phyloP scores from a whole-genome alignment of 2,797 vertebrate species.

The Onychomys torridus region DNA sequence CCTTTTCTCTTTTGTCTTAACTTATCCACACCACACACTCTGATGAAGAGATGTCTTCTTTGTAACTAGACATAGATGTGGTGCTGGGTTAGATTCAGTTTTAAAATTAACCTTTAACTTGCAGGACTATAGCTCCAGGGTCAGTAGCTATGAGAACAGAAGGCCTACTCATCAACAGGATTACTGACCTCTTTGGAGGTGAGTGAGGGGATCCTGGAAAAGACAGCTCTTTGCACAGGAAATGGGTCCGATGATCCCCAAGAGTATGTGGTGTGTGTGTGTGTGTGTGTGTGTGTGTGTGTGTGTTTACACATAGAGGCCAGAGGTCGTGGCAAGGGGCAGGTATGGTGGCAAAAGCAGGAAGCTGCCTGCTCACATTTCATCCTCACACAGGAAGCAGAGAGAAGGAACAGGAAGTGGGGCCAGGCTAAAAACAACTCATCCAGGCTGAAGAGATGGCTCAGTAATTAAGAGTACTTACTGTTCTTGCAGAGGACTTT shows the following conservation, averaged over 20 bases:
- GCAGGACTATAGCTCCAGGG: neutral
- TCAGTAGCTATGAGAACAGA: neutral
- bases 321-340: neutral
- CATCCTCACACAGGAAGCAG: neutral
- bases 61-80: neutral
- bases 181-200: neutral
- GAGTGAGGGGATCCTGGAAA: neutral
- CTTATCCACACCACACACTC: neutral
- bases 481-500: neutral
- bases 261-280: neutral
- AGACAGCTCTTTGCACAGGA: neutral
- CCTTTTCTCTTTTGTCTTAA: neutral
- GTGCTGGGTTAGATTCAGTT: neutral
- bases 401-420: neutral
- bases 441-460: neutral
- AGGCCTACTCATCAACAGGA: neutral
- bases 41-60: slow-evolving; percentile 25
- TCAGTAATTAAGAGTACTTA: neutral
- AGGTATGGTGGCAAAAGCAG: neutral
- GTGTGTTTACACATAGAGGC: neutral
- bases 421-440: neutral
- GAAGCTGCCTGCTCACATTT: neutral
- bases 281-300: neutral
- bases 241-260: neutral
- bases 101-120: neutral